phyloP scores from a whole-genome alignment of 1,140 invertebrate species.

The Drosophila ercepeae region DNA sequence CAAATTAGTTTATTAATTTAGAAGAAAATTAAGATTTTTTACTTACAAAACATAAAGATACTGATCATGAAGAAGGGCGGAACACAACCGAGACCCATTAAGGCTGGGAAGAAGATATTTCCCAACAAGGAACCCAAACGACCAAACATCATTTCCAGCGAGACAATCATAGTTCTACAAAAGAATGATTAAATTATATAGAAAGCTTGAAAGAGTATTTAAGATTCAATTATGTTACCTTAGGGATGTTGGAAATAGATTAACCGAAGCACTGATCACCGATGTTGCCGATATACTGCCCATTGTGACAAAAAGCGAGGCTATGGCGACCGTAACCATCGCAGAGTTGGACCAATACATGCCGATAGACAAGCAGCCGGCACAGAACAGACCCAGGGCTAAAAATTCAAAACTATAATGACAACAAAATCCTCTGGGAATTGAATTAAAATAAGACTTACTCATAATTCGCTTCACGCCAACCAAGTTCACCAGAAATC shows the following conservation, averaged over 20 bases:
- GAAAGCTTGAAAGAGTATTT: neutral
- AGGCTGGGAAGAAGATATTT: conserved; percentile 73
- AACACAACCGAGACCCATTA: conserved; percentile 71
- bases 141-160: conserved; percentile 77
- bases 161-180: conserved; percentile 74
- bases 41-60: conserved; percentile 74
- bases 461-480: conserved; percentile 84
- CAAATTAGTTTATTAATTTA: no score
- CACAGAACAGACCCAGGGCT: conserved; percentile 78
- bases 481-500: conserved; percentile 84
- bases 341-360: conserved; percentile 84
- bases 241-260: conserved; percentile 74
- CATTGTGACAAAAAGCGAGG: conserved; percentile 71
- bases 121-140: conserved; percentile 69
- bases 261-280: conserved; percentile 74
- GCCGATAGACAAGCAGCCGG: conserved; percentile 77
- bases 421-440: neutral
- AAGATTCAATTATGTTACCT: conserved; percentile 41
- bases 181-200: neutral
- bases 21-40: neutral
- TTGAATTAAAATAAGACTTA: conserved; percentile 20
- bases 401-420: neutral
- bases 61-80: conserved; percentile 79
- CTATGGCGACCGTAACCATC: conserved; percentile 62
- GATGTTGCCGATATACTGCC: conserved; percentile 76